Conservation (phyloP, 2,113 vertebrate genomes). For the Chunga burmeisteri region DNA sequence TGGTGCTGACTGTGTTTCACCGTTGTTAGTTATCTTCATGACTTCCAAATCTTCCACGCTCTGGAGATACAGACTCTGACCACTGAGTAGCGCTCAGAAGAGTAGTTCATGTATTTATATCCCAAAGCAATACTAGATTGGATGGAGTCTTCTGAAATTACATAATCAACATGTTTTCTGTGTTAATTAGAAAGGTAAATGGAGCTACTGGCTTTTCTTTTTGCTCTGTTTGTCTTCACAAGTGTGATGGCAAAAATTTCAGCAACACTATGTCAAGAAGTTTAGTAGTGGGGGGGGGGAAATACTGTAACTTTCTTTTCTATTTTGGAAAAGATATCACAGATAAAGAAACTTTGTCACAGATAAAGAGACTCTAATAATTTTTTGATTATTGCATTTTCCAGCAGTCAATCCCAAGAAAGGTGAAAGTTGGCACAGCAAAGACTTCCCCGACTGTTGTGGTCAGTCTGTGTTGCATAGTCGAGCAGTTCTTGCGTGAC, state of each 20-base stretch:
- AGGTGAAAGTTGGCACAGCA: neutral
- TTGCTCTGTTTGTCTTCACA: neutral
- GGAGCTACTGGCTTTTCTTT: neutral
- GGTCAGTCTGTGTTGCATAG: neutral
- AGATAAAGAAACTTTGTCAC: neutral
- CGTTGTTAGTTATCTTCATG: neutral
- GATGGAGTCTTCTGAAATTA: neutral
- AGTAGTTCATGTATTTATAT: neutral
- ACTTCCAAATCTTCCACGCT: neutral
- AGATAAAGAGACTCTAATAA: neutral
- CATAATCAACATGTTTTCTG: neutral
- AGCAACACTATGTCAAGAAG: neutral
- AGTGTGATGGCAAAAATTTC: neutral
- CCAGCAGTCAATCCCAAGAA: neutral
- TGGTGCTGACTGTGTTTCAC: neutral
- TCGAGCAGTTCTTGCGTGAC: neutral
- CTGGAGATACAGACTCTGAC: fast-evolving
- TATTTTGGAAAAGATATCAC: neutral
- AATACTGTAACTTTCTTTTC: neutral
- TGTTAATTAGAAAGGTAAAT: neutral
- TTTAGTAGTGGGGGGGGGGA: neutral
- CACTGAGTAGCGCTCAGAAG: neutral
- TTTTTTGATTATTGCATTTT: neutral
- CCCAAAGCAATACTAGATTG: neutral
- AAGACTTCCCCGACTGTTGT: neutral